These are phyloP conservation scores for Gisinianus flammeolus DNA, from an alignment of 2,888 invertebrate genomes.

Conservation along the genomic window DNA sequence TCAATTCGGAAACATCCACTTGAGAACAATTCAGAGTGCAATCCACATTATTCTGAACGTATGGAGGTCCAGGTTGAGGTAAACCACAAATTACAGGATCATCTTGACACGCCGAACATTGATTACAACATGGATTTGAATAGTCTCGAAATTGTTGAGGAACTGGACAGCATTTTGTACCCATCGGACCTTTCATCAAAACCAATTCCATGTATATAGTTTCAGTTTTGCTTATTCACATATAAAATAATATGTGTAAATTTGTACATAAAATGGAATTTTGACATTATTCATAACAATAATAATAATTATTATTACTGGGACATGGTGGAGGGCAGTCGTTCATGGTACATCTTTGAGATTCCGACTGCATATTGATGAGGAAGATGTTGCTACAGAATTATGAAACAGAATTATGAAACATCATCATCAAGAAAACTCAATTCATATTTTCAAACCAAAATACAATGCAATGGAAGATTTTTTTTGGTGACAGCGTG, in stretches of 20 bases:
- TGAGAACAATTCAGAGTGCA: constrained; percentile 56
- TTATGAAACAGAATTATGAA: not conserved
- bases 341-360: constrained; percentile 23
- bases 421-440: not conserved
- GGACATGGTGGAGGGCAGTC: constrained; percentile 24
- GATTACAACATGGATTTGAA: constrained; percentile 53
- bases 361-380: constrained; percentile 28
- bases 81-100: constrained; percentile 43
- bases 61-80: constrained; percentile 53
- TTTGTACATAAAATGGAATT: not conserved
- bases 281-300: not conserved
- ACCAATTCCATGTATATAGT: not conserved
- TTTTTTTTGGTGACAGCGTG: not conserved
- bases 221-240: not conserved
- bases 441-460: not conserved
- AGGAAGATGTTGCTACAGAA: not conserved
- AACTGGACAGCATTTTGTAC: constrained; percentile 42
- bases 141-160: constrained; percentile 57
- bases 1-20: constrained; percentile 56
- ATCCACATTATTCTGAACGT: constrained; percentile 57
- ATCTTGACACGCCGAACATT: constrained; percentile 48
- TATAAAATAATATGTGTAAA: not conserved
- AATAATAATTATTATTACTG: not conserved
- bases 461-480: not conserved
- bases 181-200: constrained; percentile 18